A percentile compares a stretch with the other conserved stretches of the same genome.
Evolutionary conservation across 1,140 invertebrate genomes (phyloP).

Genomic region (Polypedilum pembai): DNA sequence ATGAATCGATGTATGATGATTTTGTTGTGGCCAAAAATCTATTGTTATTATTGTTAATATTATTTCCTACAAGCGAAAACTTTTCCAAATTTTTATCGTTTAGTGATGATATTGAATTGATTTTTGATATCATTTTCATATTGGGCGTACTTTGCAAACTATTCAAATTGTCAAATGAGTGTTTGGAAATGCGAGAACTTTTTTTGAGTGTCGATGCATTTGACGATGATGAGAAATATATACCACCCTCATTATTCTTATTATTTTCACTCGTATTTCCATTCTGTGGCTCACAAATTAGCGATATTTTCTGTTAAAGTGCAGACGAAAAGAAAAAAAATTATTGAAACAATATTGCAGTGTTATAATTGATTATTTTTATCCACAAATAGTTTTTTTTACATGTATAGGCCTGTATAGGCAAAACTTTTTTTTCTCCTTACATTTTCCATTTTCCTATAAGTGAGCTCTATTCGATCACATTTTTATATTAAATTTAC

Average conservation of each 20-base stretch:
- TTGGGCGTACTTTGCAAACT: slow-evolving; percentile 18
- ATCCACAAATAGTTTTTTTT: slow-evolving; percentile 13
- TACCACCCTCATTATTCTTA: slow-evolving; percentile 1
- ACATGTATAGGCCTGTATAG: no score
- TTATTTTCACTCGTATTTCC: slow-evolving; percentile 17
- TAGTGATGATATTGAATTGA: slow-evolving; percentile 18
- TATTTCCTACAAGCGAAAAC: not conserved
- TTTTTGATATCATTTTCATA: slow-evolving; percentile 24
- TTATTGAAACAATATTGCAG: slow-evolving; percentile 22
- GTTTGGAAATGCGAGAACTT: slow-evolving; percentile 14
- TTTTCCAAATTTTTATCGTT: slow-evolving; percentile 22
- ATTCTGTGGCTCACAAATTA: slow-evolving; percentile 11
- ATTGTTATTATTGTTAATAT: not conserved
- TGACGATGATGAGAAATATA: slow-evolving; percentile 9
- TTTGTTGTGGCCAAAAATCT: not conserved
- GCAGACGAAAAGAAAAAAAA: not conserved
- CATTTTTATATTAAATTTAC: slow-evolving; percentile 29
- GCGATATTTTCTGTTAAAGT: slow-evolving; percentile 19
- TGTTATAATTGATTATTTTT: slow-evolving; percentile 23
- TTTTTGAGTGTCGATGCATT: slow-evolving; percentile 6
- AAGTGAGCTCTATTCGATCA: slow-evolving; percentile 4
- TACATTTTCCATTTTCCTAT: slow-evolving; percentile 26
- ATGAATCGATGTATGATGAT: not conserved
- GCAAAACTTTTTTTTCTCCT: slow-evolving; percentile 4
- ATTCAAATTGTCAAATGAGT: slow-evolving; percentile 23